A percentile compares a stretch with the other conserved stretches of the same genome.
phyloP scores from a whole-genome alignment of 2,888 invertebrate genomes.

The Apomyelois bistriatella region DNA sequence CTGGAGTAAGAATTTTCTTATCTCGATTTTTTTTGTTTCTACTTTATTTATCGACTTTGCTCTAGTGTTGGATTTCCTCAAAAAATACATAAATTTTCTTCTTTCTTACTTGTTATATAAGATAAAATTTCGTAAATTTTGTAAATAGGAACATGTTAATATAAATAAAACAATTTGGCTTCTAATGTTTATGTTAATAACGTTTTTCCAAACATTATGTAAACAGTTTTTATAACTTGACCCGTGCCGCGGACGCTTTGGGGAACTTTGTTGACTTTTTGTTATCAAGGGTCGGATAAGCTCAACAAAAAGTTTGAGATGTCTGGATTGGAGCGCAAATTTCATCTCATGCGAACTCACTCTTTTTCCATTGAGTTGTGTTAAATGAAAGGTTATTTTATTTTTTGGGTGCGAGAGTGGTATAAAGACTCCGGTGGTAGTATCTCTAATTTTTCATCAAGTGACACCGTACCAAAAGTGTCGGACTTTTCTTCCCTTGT shows the following conservation, averaged over 20 bases:
- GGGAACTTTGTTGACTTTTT: slow-evolving; percentile 5
- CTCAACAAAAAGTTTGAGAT: not conserved
- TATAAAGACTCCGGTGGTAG: no score
- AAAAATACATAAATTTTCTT: no score
- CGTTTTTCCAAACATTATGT: not conserved
- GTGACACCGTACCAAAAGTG: no score
- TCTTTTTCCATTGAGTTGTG: not conserved
- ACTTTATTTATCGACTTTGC: no score
- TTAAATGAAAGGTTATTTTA: not conserved
- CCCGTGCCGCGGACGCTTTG: not conserved
- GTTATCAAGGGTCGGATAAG: not conserved
- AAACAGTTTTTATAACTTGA: slow-evolving; percentile 1
- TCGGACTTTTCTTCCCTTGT: no score
- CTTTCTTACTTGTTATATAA: no score
- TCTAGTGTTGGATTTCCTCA: no score
- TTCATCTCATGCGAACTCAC: not conserved
- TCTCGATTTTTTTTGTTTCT: no score
- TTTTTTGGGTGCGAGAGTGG: not conserved
- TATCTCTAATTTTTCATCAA: no score
- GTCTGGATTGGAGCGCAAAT: slow-evolving; percentile 2
- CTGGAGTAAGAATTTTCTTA: no score
- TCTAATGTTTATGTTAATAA: not conserved
- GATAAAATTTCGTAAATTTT: no score
- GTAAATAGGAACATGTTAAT: no score
- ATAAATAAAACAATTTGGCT: not conserved